Evolutionary conservation across 2,888 invertebrate species (phyloP).

Genomic region (Scaptomyza tumidula): DNA sequence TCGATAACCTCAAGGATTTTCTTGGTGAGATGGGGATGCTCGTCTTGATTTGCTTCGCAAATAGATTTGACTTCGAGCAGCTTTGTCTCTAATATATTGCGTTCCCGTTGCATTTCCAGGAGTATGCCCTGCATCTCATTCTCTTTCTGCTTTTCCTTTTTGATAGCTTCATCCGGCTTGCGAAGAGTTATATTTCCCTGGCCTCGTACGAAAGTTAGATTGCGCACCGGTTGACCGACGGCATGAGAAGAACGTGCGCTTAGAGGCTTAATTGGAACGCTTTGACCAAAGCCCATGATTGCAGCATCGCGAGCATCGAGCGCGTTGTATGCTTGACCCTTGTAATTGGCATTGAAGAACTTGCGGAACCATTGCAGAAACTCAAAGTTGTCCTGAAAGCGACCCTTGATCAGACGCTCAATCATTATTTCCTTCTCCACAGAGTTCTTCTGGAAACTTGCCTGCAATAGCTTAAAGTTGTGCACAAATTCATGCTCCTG

Average conservation of each 20-base stretch:
- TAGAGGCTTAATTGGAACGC: neutral
- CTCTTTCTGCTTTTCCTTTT: neutral
- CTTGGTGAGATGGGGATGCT: neutral
- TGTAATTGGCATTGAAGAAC: slow-evolving; percentile 47
- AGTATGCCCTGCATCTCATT: slow-evolving; percentile 1
- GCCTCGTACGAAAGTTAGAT: neutral
- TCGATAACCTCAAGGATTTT: slow-evolving; percentile 32
- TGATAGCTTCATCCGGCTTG: neutral
- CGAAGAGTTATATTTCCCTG: neutral
- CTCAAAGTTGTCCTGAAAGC: slow-evolving; percentile 99
- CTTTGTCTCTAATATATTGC: slow-evolving; percentile 23
- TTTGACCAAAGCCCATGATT: slow-evolving; percentile 33
- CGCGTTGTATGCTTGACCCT: slow-evolving; percentile 20
- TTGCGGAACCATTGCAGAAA: slow-evolving; percentile 93
- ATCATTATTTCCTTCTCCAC: slow-evolving; percentile 69
- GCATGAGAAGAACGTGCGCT: slow-evolving; percentile 1
- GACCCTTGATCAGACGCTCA: slow-evolving; percentile 92
- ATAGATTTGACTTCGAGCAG: slow-evolving; percentile 20
- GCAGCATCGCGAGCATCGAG: slow-evolving; percentile 21
- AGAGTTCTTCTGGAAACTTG: slow-evolving; percentile 33
- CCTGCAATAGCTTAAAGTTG: slow-evolving; percentile 54
- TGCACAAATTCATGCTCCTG: slow-evolving; percentile 84
- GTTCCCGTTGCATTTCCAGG: slow-evolving; percentile 14
- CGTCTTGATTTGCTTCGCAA: slow-evolving; percentile 1
- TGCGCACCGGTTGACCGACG: slow-evolving; percentile 5